These are phyloP conservation scores for Cenopis cana DNA, from an alignment of 2,888 invertebrate genomes.

Conservation along the genomic window DNA sequence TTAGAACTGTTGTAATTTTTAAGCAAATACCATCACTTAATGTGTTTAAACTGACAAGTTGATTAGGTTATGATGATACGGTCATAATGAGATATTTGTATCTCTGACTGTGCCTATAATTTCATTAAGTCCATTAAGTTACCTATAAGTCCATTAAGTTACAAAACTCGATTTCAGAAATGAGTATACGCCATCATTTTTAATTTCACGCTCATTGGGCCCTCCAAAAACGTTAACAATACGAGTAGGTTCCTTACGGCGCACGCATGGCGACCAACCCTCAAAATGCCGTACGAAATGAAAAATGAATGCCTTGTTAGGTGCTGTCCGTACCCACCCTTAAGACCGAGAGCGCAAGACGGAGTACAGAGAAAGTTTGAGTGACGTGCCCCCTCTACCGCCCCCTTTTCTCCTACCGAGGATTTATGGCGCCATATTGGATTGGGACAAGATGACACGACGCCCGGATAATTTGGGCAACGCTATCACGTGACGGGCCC, in stretches of 20 bases:
- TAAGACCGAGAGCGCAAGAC: conserved; percentile 77
- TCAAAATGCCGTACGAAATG: conserved; percentile 52
- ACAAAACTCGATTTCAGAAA: conserved; percentile 27
- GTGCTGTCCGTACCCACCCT: conserved; percentile 78
- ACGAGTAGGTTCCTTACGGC: conserved; percentile 52
- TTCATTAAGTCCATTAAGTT: background rate
- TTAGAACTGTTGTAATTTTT: too few species aligned
- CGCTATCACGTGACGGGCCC: conserved; percentile 81
- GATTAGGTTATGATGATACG: too few species aligned
- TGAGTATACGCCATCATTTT: conserved; percentile 28
- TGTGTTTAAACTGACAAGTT: too few species aligned
- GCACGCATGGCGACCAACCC: conserved; percentile 50
- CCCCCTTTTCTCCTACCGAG: conserved; percentile 70
- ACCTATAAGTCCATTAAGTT: background rate
- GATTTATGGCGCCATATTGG: conserved; percentile 86
- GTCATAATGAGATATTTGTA: background rate
- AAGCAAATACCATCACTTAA: too few species aligned
- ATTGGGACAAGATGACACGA: conserved; percentile 85
- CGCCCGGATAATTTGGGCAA: conserved; percentile 85
- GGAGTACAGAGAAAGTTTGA: conserved; percentile 85
- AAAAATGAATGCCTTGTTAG: conserved; percentile 60
- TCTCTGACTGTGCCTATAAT: background rate
- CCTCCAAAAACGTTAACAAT: conserved; percentile 46
- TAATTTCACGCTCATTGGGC: conserved; percentile 43
- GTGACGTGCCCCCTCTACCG: conserved; percentile 81